Conservation (phyloP, 2,113 vertebrate species). For the Platichthys flesus region DNA sequence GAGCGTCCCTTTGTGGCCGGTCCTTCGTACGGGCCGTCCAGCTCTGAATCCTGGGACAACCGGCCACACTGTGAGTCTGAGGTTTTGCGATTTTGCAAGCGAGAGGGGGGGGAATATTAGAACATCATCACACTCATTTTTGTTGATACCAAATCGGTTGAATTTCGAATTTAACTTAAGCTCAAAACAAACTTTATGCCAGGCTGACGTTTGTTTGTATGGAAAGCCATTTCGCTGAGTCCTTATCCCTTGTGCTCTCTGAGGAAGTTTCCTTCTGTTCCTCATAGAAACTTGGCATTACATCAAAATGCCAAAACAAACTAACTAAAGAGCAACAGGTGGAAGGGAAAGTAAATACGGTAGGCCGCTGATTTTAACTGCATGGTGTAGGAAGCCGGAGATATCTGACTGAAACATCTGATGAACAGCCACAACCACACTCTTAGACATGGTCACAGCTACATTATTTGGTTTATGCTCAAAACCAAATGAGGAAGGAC, state of each 20-base stretch:
- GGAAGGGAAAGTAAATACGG: conserved; percentile 45
- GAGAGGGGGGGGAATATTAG: background rate
- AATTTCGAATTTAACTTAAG: too few relatives aligned
- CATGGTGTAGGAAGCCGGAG: background rate
- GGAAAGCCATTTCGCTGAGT: conserved; percentile 13
- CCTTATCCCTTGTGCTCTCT: conserved; percentile 3
- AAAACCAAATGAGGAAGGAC: background rate
- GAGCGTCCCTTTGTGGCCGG: conserved; percentile 38
- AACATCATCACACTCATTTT: background rate
- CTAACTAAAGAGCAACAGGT: conserved; percentile 27
- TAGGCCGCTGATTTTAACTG: background rate
- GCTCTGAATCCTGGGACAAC: conserved; percentile 58
- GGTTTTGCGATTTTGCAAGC: background rate
- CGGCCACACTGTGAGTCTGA: conserved; percentile 66
- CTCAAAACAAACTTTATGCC: background rate
- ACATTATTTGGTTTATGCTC: background rate
- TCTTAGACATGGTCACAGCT: background rate
- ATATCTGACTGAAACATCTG: conserved; percentile 10
- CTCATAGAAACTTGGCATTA: conserved; percentile 16
- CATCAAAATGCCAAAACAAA: conserved; percentile 11
- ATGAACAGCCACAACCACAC: background rate
- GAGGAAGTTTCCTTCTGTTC: conserved; percentile 11
- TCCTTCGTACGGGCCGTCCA: conserved; percentile 49
- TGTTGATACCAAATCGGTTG: background rate
- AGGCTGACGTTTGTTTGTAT: background rate